Conservation (phyloP, 2,888 invertebrate species). For the Drosophila neonasuta region DNA sequence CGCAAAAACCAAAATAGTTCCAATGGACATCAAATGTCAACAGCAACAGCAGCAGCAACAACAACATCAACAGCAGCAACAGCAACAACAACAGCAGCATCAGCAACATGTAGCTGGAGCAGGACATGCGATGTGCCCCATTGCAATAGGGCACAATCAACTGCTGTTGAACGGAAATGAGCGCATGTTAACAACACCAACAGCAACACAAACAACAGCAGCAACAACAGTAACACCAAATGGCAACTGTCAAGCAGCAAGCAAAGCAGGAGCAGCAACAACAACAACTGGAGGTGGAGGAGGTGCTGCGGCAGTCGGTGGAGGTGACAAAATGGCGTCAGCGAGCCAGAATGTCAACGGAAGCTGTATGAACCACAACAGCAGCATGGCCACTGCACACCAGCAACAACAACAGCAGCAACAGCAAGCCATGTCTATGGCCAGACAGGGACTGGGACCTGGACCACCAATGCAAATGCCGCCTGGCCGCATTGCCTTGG, state of each 20-base stretch:
- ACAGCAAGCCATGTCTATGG: slow-evolving; percentile 42
- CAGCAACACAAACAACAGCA: slow-evolving; percentile 68
- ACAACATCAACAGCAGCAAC: slow-evolving; percentile 62
- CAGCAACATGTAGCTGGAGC: slow-evolving; percentile 52
- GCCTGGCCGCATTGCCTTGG: slow-evolving; percentile 67
- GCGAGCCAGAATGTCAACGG: slow-evolving; percentile 74
- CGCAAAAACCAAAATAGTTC: slow-evolving; percentile 80
- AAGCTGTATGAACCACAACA: slow-evolving; percentile 74
- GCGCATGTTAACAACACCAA: slow-evolving; percentile 82
- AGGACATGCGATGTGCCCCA: slow-evolving; percentile 49
- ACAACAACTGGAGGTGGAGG: slow-evolving; percentile 41
- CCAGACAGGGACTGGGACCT: slow-evolving; percentile 54
- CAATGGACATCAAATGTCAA: slow-evolving; percentile 82
- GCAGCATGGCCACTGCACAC: slow-evolving; percentile 50
- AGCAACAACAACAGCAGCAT: slow-evolving; percentile 51
- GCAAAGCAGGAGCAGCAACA: slow-evolving; percentile 36
- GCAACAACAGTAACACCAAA: slow-evolving; percentile 51
- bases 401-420: slow-evolving; percentile 46
- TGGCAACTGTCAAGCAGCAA: slow-evolving; percentile 2
- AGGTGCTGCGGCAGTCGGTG: slow-evolving; percentile 21
- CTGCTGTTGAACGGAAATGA: slow-evolving; percentile 81
- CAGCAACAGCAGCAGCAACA: slow-evolving; percentile 72
- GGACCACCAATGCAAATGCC: slow-evolving; percentile 51
- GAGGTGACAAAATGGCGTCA: slow-evolving; percentile 71
- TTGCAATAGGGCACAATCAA: slow-evolving; percentile 72